Conservation (phyloP, 2,113 vertebrate genomes). For the Dipodomys merriami region DNA sequence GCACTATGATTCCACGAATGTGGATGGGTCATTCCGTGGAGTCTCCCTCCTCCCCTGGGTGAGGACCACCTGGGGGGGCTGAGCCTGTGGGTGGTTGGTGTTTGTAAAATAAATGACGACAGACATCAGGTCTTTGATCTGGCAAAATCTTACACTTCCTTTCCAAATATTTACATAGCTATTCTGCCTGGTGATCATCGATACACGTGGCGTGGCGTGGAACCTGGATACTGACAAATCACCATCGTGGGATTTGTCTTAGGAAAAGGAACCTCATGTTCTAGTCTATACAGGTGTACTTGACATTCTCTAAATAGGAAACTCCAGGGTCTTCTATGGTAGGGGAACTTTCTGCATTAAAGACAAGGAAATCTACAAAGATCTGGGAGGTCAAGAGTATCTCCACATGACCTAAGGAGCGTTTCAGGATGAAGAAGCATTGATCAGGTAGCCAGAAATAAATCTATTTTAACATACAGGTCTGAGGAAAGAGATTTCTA, state of each 20-base stretch:
- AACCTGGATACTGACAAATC: neutral
- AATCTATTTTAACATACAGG: neutral
- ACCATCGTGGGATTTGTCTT: neutral
- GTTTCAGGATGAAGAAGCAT: neutral
- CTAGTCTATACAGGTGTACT: neutral
- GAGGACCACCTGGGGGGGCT: neutral
- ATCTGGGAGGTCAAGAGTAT: neutral
- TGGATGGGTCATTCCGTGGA: neutral
- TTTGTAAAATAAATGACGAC: neutral
- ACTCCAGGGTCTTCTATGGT: neutral
- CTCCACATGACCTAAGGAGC: neutral
- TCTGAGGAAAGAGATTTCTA: neutral
- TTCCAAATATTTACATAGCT: neutral
- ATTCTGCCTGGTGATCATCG: neutral
- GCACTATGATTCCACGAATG: too few relatives aligned
- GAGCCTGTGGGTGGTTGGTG: neutral
- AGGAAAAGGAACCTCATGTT: conserved; percentile 16
- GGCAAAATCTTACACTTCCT: neutral
- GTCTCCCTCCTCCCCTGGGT: neutral
- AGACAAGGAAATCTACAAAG: neutral
- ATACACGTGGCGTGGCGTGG: neutral
- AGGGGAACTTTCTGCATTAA: neutral
- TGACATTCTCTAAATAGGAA: neutral
- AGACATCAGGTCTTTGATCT: neutral
- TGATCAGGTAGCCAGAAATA: neutral